Base-by-base conservation (phyloP, 2,888 invertebrate species). In the Chesias legatella region DNA sequence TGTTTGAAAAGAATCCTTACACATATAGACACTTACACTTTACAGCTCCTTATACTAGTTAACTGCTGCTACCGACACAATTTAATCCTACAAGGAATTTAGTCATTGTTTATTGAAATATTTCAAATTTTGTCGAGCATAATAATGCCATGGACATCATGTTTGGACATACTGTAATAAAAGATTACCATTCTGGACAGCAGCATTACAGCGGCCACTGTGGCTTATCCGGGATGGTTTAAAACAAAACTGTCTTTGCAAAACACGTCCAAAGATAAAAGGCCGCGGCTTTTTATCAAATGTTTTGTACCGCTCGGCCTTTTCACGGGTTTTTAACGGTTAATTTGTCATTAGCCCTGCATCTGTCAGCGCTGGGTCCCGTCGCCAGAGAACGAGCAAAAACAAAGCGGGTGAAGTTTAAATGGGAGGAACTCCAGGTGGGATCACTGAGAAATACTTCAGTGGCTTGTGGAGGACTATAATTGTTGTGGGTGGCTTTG, bases 321-420 rank as follows among this genome's bases (percentile, higher is more conserved):
- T 76, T 74, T 70, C 66, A 63, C 71, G 65, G 72, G 71, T 75
- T 78, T 79, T 76, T 75, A 75, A 76, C 75, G 60, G 73, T 74
- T 79, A 81, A 83, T 80, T 83, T 81, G 79, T 82, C 78, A 77
- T 80, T 77, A 80, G 74, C 67, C 69, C 70, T 77, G 73, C 71
- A 69, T 80, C 77, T 80, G 82, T 81, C 78, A 76, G 67, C 78
- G 60, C 53, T 58, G 53, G 59, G 60, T 65, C 71, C 69, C 66
- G 70, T 67, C 69, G 62, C 66, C 62, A 55, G 55, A 52, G 43
- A 42, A 63, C 62, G 60, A 58, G 45, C 55, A 66, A 64, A 66
- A 71, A 67, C 62, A 63, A 68, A 64, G 57, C 60, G 56, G 48
- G 51, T 48, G 43, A 36, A 54, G 54, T 58, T 57, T 55, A 53